phyloP scores from a whole-genome alignment of 1,140 invertebrate species.

The Nymphalis io region DNA sequence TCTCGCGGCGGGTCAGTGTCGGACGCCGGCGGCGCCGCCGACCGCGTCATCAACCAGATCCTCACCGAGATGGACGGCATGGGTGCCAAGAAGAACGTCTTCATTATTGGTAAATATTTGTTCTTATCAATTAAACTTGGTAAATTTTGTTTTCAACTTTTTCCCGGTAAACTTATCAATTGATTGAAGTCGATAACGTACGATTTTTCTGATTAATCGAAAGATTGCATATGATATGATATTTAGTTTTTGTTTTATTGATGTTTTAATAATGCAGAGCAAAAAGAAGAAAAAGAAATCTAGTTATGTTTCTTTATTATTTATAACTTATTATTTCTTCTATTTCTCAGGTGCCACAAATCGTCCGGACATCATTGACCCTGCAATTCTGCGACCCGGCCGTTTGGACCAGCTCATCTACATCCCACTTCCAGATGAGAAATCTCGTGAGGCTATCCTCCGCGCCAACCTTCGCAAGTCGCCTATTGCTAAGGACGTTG shows the following conservation, averaged over 20 bases:
- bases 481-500: constrained; percentile 97
- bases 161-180: too few relatives aligned
- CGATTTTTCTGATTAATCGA: too few relatives aligned
- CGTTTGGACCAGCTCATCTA: constrained; percentile 99
- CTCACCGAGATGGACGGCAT: constrained; percentile 99
- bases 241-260: too few relatives aligned
- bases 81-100: constrained; percentile 99
- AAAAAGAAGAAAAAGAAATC: too few relatives aligned
- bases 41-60: constrained; percentile 99
- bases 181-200: too few relatives aligned
- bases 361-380: constrained; percentile 97
- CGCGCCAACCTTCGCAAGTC: constrained; percentile 98
- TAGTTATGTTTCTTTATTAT: constrained; percentile 93
- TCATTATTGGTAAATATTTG: constrained; percentile 92
- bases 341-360: constrained; percentile 79
- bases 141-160: not conserved
- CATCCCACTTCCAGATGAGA: constrained; percentile 99
- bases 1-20: constrained; percentile 98
- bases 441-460: constrained; percentile 97
- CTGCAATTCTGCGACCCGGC: constrained; percentile 98
- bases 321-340: constrained; percentile 80
- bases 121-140: not conserved
- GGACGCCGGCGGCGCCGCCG: constrained; percentile 98
- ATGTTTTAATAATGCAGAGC: too few relatives aligned
- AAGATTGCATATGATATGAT: too few relatives aligned